These are phyloP conservation scores for Melanotaenia duboulayi DNA, from an alignment of 2,113 vertebrate species.

Conservation along the genomic window DNA sequence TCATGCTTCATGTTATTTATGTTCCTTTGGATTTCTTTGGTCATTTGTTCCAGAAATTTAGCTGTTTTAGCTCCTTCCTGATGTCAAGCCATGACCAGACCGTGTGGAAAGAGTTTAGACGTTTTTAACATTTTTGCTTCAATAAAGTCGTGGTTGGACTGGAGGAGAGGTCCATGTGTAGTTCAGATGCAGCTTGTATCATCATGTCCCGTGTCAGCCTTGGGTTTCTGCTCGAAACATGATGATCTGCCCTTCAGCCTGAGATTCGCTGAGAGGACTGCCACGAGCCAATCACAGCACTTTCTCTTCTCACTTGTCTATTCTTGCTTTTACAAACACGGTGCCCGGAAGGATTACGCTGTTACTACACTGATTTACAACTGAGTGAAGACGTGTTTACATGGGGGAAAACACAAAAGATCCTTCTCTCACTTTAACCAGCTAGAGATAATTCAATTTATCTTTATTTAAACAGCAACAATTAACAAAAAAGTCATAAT, in stretches of 20 bases:
- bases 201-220: background rate
- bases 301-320: background rate
- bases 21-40: no score
- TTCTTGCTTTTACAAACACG: background rate
- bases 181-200: conserved; percentile 15
- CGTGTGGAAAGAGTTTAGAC: background rate
- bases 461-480: no score
- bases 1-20: background rate
- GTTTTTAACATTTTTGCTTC: conserved; percentile 18
- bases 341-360: background rate
- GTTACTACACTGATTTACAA: background rate
- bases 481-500: no score
- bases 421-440: no score
- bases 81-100: background rate
- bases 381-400: no score
- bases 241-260: background rate
- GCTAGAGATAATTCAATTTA: no score
- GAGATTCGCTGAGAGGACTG: background rate
- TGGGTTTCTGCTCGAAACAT: conserved; percentile 7
- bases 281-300: background rate
- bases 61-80: no score
- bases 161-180: no score
- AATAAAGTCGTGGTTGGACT: conserved; percentile 54
- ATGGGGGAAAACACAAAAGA: no score
- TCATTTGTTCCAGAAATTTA: no score